Percentiles rank a stretch among this genome's conserved stretches.
phyloP scores from a whole-genome alignment of 2,888 invertebrate species.

The Ennomos quercinarius region DNA sequence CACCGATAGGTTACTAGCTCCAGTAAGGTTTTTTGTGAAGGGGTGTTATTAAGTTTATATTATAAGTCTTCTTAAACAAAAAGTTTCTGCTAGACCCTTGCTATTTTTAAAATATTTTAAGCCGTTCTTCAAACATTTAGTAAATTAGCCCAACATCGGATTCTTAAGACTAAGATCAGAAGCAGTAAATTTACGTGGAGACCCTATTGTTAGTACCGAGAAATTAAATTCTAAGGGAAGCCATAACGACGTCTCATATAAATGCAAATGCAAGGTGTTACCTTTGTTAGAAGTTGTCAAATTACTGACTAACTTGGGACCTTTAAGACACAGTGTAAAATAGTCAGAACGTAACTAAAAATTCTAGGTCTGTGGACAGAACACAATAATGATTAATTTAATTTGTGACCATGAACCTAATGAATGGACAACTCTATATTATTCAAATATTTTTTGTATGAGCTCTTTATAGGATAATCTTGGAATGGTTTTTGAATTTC shows the following conservation, averaged over 20 bases:
- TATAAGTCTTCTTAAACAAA: too few relatives aligned
- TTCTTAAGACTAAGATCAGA: conserved; percentile 7
- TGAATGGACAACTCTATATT: too few relatives aligned
- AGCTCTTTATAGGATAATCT: too few relatives aligned
- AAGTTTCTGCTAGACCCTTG: too few relatives aligned
- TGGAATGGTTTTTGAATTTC: too few relatives aligned
- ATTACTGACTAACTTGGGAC: conserved; percentile 49
- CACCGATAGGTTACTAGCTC: too few relatives aligned
- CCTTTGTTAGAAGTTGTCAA: conserved; percentile 59
- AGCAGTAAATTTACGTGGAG: conserved; percentile 14
- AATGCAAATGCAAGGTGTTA: conserved; percentile 47
- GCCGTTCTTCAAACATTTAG: too few relatives aligned
- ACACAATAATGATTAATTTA: conserved; percentile 2
- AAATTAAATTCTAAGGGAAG: conserved; percentile 29
- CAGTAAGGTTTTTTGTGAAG: too few relatives aligned
- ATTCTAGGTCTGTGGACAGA: too few relatives aligned
- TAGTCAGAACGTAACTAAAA: conserved; percentile 12
- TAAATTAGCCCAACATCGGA: not conserved
- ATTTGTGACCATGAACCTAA: not conserved
- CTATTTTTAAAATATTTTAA: too few relatives aligned
- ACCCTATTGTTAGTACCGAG: conserved; percentile 17
- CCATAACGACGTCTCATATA: conserved; percentile 28
- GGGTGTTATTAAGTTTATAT: too few relatives aligned
- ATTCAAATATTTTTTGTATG: too few relatives aligned
- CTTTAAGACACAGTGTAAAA: conserved; percentile 15